phyloP scores from a whole-genome alignment of 2,888 invertebrate genomes.

The Epistrophella euchroma region DNA sequence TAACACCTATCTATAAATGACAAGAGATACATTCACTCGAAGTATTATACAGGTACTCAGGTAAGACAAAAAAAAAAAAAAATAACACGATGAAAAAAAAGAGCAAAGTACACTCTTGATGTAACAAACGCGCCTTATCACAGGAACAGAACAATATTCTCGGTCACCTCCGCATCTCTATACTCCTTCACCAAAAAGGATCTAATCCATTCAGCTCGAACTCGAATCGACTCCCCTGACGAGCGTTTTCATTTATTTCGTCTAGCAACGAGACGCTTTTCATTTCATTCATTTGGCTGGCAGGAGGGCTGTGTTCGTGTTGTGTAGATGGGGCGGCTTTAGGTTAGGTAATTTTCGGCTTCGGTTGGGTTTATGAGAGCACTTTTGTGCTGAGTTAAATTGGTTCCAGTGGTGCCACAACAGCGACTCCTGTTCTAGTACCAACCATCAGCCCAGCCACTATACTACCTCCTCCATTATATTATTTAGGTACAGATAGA shows the following conservation, averaged over 20 bases:
- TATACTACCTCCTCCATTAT: slow-evolving; percentile 11
- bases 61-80: neutral
- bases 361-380: slow-evolving; percentile 65
- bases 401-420: slow-evolving; percentile 67
- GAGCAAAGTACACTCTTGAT: slow-evolving; percentile 59
- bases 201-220: slow-evolving; percentile 62
- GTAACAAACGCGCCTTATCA: slow-evolving; percentile 72
- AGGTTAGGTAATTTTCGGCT: slow-evolving; percentile 70
- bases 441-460: slow-evolving; percentile 7
- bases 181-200: slow-evolving; percentile 14
- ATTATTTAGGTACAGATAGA: neutral
- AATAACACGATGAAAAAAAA: slow-evolving; percentile 10
- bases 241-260: slow-evolving; percentile 58
- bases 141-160: slow-evolving; percentile 66
- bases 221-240: slow-evolving; percentile 52
- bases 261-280: slow-evolving; percentile 30
- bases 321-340: neutral
- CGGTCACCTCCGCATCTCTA: slow-evolving; percentile 12
- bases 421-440: slow-evolving; percentile 17
- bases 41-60: slow-evolving; percentile 6
- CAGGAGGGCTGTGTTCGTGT: neutral
- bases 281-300: neutral
- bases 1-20: slow-evolving; percentile 42
- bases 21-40: slow-evolving; percentile 8
- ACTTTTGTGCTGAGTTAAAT: slow-evolving; percentile 72